These are phyloP conservation scores for Ectropis crepuscularia DNA, from an alignment of 2,888 invertebrate species.

Conservation along the genomic window DNA sequence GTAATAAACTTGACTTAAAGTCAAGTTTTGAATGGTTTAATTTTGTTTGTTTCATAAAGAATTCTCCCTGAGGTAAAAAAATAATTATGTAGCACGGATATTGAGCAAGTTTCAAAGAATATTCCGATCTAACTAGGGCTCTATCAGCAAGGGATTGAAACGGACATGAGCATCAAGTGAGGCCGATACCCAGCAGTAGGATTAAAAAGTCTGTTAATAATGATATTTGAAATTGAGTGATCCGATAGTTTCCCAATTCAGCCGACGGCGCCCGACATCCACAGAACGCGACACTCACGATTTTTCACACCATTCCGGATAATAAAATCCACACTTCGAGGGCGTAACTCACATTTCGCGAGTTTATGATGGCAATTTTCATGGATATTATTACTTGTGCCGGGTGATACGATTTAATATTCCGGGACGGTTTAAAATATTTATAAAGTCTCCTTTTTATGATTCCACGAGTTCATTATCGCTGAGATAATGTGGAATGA, in stretches of 20 bases:
- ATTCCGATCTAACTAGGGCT: too few species aligned
- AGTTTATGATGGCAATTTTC: slow-evolving; percentile 79
- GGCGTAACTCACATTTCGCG: slow-evolving; percentile 73
- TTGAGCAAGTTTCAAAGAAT: too few species aligned
- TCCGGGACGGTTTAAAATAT: slow-evolving; percentile 78
- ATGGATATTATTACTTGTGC: slow-evolving; percentile 69
- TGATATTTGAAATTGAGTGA: too few species aligned
- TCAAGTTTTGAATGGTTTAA: too few species aligned
- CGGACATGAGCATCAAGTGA: too few species aligned
- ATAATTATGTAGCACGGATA: too few species aligned
- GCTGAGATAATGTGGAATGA: slow-evolving; percentile 41
- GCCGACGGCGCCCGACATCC: slow-evolving; percentile 34
- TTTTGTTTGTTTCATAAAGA: too few species aligned
- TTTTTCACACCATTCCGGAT: slow-evolving; percentile 69
- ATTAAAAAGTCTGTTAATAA: too few species aligned
- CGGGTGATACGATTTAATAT: slow-evolving; percentile 77
- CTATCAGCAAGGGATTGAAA: too few species aligned
- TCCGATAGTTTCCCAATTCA: slow-evolving; percentile 41
- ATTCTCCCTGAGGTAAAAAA: too few species aligned
- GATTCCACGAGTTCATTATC: slow-evolving; percentile 57
- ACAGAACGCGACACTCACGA: slow-evolving; percentile 50
- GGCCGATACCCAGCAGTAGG: too few species aligned
- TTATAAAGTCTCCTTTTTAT: slow-evolving; percentile 72
- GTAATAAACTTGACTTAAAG: too few species aligned
- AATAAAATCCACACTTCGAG: slow-evolving; percentile 79